Base-by-base conservation (phyloP, 2,888 invertebrate species). In the Leucophora obtusa region DNA sequence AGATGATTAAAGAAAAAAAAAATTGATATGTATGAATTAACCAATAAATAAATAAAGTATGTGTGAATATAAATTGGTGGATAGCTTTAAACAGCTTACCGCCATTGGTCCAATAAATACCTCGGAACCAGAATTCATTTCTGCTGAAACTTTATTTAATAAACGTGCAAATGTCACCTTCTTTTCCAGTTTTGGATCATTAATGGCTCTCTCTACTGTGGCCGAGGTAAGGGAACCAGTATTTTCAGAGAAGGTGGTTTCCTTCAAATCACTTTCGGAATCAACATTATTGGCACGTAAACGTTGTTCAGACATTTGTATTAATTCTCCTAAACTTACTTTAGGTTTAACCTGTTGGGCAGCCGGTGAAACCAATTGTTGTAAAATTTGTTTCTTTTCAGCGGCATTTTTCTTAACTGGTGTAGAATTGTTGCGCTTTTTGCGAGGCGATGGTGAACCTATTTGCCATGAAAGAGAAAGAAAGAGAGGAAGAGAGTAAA, bases 361-460 rank as follows among this genome's bases (percentile, higher is more conserved):
- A 0, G 94, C 93, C 1, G 95, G 95, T 72, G 94, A 93, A 81
- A 94, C 93, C n/a, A 95, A 91, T 86, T 95, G 95, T 87, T 95
- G 95, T 11, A 95, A 91, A 75, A 95, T 95, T 90, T 94, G 94
- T 86, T 94, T 95, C 89, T 95, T 95, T 90, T 95, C 95, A 38
- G 94, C 94, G 18, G 93, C 93, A 85, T 93, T 94, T 89, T 94
- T 94, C 91, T 94, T 94, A 10, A 94, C 94, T 21, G 95, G 95
- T 21, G 95, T 95, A 9, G 95, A 95, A 89, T 95, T 95, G 91
- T 95, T 95, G 84, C 95, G 92, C 90, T 95, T 94, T 91, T 95
- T 94, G 85, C 95, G 93, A 60, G 95, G 95, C 68, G 95, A 95
- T 33, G 95, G 95, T 51, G 94, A 93, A 87, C 94, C 95, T 95